Conservation (phyloP, 2,797 vertebrate genomes). For the Micrastur ruficollis region DNA sequence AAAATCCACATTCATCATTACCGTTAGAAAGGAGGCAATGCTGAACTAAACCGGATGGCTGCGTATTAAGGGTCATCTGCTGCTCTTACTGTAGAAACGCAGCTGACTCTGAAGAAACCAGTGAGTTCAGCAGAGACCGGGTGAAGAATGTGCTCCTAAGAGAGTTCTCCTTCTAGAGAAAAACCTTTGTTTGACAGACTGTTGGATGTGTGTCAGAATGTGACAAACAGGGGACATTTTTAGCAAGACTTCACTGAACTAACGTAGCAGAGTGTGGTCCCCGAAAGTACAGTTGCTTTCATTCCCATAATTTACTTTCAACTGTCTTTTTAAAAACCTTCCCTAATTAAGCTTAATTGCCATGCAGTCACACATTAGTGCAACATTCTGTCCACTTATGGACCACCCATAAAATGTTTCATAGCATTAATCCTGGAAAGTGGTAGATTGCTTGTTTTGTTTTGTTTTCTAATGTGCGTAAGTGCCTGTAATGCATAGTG, state of each 20-base stretch:
- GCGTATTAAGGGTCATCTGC: background rate
- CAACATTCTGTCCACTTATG: constrained; percentile 16
- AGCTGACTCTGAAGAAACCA: background rate
- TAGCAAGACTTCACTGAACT: background rate
- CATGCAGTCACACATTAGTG: constrained; percentile 33
- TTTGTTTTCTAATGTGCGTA: constrained; percentile 26
- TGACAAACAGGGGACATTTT: background rate
- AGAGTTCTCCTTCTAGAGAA: background rate
- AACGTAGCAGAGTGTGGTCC: background rate
- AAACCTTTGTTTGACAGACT: background rate
- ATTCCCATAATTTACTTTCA: constrained; percentile 35
- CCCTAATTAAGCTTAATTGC: constrained; percentile 47
- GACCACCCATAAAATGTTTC: constrained; percentile 35
- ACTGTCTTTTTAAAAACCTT: constrained; percentile 30
- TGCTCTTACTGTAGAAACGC: background rate
- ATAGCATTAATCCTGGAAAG: constrained; percentile 6
- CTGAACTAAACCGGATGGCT: background rate
- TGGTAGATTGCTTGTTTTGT: constrained; percentile 1
- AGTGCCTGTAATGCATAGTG: constrained; percentile 9
- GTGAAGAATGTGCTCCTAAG: background rate
- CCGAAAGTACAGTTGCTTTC: constrained; percentile 10
- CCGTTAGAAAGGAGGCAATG: background rate
- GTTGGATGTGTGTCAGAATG: background rate
- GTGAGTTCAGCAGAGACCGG: background rate
- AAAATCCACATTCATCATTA: background rate